phyloP scores from a whole-genome alignment of 2,113 vertebrate genomes.

The Caranx melampygus region DNA sequence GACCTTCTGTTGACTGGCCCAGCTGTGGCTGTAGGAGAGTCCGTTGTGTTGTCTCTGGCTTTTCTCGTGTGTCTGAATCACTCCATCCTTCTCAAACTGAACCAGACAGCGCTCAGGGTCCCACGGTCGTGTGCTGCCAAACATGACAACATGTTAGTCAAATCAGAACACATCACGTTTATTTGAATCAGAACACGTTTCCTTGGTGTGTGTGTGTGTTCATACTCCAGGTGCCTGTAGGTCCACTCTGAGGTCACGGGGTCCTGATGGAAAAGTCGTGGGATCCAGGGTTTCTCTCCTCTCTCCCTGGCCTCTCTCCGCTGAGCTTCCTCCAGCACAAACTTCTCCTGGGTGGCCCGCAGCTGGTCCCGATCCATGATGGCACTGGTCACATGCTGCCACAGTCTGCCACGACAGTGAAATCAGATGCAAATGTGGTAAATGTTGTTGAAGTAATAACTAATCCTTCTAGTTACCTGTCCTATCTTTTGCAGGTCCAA shows the following conservation, averaged over 20 bases:
- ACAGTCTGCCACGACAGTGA: slow-evolving; percentile 83
- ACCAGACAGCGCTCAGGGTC: slow-evolving; percentile 87
- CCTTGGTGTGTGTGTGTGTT: slow-evolving; percentile 15
- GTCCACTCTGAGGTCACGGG: slow-evolving; percentile 86
- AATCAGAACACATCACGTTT: neutral
- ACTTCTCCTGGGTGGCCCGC: slow-evolving; percentile 93
- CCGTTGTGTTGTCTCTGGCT: slow-evolving; percentile 77
- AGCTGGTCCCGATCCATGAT: slow-evolving; percentile 91
- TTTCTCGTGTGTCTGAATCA: slow-evolving; percentile 90
- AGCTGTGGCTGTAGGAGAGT: slow-evolving; percentile 84
- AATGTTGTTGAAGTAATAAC: slow-evolving; percentile 3
- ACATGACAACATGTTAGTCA: neutral
- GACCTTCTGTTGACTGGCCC: slow-evolving; percentile 86
- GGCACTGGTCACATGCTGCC: slow-evolving; percentile 93
- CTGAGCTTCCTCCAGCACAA: slow-evolving; percentile 92
- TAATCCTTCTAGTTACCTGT: neutral
- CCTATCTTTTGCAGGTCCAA: neutral
- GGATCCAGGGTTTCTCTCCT: slow-evolving; percentile 87
- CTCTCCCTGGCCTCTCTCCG: slow-evolving; percentile 85
- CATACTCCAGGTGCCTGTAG: slow-evolving; percentile 92
- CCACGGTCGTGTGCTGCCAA: slow-evolving; percentile 89
- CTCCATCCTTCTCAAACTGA: slow-evolving; percentile 92
- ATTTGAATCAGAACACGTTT: neutral
- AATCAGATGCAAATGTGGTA: neutral
- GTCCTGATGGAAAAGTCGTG: slow-evolving; percentile 88